Evolutionary conservation across 2,113 vertebrate species (phyloP).

Genomic region (Rhagologus leucostigma): DNA sequence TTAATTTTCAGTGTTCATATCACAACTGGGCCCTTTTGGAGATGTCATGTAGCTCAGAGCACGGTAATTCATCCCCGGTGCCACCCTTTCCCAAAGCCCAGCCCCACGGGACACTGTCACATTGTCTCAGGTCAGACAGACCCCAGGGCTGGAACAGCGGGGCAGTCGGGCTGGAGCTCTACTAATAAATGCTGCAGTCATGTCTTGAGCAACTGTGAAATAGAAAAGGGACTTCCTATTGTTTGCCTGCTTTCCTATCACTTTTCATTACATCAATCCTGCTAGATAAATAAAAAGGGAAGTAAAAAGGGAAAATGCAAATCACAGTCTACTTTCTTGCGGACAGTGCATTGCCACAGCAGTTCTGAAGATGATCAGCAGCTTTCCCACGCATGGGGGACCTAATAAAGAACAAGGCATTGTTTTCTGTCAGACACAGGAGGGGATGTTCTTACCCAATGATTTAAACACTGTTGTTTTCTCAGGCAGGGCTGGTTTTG

Average conservation of each 20-base stretch:
- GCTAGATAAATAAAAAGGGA: background rate
- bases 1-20: background rate
- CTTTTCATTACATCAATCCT: background rate
- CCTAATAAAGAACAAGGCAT: background rate
- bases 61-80: background rate
- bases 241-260: background rate
- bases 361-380: background rate
- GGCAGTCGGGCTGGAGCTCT: background rate
- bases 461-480: constrained; percentile 96
- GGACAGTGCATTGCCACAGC: background rate
- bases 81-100: background rate
- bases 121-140: background rate
- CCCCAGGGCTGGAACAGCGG: background rate
- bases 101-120: background rate
- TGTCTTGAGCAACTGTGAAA: background rate
- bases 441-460: constrained; percentile 78
- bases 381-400: background rate
- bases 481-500: constrained; percentile 80
- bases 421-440: background rate
- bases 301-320: background rate
- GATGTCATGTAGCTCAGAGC: background rate
- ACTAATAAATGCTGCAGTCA: background rate
- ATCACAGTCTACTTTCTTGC: background rate
- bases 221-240: background rate
- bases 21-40: background rate